Evolutionary conservation across 1,140 invertebrate genomes (phyloP).

Genomic region (Heliconius hermathena): DNA sequence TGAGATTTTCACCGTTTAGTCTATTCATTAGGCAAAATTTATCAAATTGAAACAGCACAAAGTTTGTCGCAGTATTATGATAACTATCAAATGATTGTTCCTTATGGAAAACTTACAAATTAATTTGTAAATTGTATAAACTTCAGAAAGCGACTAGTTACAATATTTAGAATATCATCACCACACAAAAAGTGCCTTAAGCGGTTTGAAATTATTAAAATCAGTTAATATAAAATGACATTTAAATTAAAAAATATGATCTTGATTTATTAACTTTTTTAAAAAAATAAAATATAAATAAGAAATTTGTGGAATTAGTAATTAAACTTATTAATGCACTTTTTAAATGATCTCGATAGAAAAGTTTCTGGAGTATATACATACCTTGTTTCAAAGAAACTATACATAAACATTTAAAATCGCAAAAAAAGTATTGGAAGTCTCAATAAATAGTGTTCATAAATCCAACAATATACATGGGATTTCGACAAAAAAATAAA

Average conservation of each 20-base stretch:
- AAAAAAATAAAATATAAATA: not conserved
- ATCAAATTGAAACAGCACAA: not conserved
- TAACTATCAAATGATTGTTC: not conserved
- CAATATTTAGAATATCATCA: constrained; percentile 6
- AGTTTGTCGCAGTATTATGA: not conserved
- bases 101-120: not conserved
- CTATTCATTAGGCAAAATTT: not conserved
- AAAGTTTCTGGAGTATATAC: not conserved
- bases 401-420: not conserved
- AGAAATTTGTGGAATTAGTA: not conserved
- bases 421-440: not conserved
- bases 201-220: not conserved
- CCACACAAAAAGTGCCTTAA: constrained; percentile 1
- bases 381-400: not conserved
- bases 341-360: not conserved
- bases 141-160: constrained; percentile 8
- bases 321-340: not conserved
- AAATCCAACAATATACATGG: constrained; percentile 21
- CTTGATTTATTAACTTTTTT: not conserved
- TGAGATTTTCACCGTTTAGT: not conserved
- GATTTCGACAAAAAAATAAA: constrained; percentile 26
- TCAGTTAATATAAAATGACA: not conserved
- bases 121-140: not conserved
- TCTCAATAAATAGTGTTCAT: constrained; percentile 10
- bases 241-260: not conserved